Conservation (phyloP, 1,140 invertebrate genomes). For the Caenorhabditis tropicalis region DNA sequence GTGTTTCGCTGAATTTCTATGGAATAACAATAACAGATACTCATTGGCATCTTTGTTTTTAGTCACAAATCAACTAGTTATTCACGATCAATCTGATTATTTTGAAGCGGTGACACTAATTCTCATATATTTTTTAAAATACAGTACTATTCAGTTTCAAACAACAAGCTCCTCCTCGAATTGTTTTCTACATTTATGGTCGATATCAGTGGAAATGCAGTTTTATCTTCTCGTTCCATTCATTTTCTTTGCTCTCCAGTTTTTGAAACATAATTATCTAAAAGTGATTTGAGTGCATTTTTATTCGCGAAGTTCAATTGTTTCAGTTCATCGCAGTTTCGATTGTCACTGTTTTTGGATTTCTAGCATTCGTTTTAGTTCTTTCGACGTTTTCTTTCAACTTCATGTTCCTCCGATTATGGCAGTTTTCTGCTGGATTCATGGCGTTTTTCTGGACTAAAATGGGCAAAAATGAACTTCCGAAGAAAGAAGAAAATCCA, state of each 20-base stretch:
- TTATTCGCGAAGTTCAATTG: neutral
- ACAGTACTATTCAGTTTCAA: neutral
- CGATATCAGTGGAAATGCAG: neutral
- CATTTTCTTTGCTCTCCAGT: neutral
- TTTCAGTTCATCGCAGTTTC: neutral
- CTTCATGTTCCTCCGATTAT: slow-evolving; percentile 1
- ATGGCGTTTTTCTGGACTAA: neutral
- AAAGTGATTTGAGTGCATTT: neutral
- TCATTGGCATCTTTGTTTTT: neutral
- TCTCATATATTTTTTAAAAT: neutral
- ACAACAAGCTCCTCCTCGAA: neutral
- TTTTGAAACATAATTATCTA: neutral
- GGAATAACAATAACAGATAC: neutral
- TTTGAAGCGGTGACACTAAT: neutral
- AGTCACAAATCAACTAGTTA: slow-evolving; percentile 24
- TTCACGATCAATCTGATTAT: neutral
- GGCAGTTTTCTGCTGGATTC: slow-evolving; percentile 44
- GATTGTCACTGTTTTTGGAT: neutral
- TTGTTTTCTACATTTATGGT: neutral
- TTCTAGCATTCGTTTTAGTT: neutral
- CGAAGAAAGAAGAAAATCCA: neutral
- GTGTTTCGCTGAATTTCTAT: neutral
- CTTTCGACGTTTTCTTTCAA: slow-evolving; percentile 8
- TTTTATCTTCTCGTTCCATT: slow-evolving; percentile 29
- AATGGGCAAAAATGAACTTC: neutral